A percentile compares a stretch with the other conserved stretches of the same genome.
Conservation (phyloP, 1,140 invertebrate species). For the Planococcus citri region DNA sequence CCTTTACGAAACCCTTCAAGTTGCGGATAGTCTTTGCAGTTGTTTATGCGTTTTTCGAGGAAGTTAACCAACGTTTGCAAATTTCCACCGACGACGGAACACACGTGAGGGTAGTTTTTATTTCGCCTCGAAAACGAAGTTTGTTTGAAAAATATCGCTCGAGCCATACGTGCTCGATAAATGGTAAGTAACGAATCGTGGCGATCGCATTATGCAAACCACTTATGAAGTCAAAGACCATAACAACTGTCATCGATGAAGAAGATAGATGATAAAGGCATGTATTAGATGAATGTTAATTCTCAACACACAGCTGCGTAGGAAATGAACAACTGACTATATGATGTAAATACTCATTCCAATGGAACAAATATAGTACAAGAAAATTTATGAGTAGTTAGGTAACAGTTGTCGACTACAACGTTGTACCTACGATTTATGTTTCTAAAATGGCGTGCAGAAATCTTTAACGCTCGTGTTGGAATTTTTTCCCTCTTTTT, state of each 20-base stretch:
- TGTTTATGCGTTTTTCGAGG: no score
- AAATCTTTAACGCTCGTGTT: not conserved
- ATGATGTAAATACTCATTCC: conserved; percentile 1
- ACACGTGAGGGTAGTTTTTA: no score
- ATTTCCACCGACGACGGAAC: no score
- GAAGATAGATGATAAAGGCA: not conserved
- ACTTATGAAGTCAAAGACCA: not conserved
- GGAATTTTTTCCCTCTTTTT: not conserved
- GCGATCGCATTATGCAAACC: not conserved
- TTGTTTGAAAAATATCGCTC: no score
- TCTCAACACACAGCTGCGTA: not conserved
- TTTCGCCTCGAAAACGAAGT: no score
- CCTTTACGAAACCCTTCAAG: no score
- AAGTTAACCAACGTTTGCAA: no score
- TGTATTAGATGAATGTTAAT: conserved; percentile 2
- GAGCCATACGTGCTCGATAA: no score
- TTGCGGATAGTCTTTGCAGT: no score
- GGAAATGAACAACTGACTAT: not conserved
- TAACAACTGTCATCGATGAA: not conserved
- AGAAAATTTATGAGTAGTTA: not conserved
- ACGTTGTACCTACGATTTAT: conserved; percentile 1
- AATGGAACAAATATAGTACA: not conserved
- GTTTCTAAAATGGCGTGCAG: not conserved
- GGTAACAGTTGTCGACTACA: not conserved
- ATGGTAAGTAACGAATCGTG: no score